Evolutionary conservation across 2,797 vertebrate species (phyloP).

Genomic region (Spinus olivaceus): DNA sequence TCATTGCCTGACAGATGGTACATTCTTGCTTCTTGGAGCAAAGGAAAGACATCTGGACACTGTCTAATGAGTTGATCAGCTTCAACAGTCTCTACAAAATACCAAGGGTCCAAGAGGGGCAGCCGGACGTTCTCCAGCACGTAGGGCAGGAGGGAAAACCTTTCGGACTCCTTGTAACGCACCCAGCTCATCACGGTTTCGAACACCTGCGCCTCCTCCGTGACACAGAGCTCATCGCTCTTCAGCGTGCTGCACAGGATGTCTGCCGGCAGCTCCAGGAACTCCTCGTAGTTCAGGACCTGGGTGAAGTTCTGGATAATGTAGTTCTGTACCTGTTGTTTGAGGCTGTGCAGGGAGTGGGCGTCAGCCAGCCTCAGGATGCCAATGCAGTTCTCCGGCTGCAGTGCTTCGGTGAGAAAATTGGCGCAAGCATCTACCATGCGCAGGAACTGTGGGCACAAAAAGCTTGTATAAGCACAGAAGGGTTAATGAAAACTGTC

Average conservation of each 20-base stretch:
- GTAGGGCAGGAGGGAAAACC: slow-evolving; percentile 74
- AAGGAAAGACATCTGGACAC: slow-evolving; percentile 86
- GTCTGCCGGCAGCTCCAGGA: slow-evolving; percentile 83
- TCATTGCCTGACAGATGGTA: slow-evolving; percentile 92
- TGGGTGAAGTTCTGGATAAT: slow-evolving; percentile 88
- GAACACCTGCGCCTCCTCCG: slow-evolving; percentile 88
- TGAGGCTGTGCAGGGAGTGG: slow-evolving; percentile 82
- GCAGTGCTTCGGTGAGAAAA: slow-evolving; percentile 88
- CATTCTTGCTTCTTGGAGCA: slow-evolving; percentile 90
- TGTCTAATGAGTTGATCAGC: slow-evolving; percentile 85
- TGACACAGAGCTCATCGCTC: slow-evolving; percentile 89
- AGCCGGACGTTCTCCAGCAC: slow-evolving; percentile 86
- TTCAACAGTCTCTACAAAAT: slow-evolving; percentile 93
- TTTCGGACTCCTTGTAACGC: slow-evolving; percentile 76
- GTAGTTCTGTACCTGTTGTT: slow-evolving; percentile 82
- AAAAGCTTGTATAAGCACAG: not conserved
- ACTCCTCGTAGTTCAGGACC: slow-evolving; percentile 85
- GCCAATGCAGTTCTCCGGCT: slow-evolving; percentile 91
- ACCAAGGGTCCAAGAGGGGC: slow-evolving; percentile 90
- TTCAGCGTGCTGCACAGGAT: slow-evolving; percentile 82
- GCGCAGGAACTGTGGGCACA: slow-evolving; percentile 84
- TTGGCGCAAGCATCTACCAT: slow-evolving; percentile 90
- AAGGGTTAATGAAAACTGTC: not conserved
- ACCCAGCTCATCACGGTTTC: slow-evolving; percentile 91
- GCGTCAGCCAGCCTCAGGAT: slow-evolving; percentile 89